These are phyloP conservation scores for Prionace glauca DNA, from an alignment of 2,797 vertebrate genomes.

Conservation along the genomic window DNA sequence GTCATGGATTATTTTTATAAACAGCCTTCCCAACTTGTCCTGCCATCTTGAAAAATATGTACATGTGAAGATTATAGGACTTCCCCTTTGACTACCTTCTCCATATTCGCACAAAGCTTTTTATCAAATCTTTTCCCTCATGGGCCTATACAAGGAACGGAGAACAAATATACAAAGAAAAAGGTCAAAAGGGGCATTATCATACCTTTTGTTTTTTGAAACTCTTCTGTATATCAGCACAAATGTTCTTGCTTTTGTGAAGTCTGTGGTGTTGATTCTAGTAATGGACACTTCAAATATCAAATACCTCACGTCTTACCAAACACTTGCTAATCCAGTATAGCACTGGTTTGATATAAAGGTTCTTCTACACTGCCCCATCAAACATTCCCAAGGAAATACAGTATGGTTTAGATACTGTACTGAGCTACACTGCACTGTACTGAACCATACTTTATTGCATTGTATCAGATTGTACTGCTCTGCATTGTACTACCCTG, in stretches of 20 bases:
- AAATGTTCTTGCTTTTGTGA: not conserved
- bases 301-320: not conserved
- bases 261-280: not conserved
- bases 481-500: not conserved
- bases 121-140: not conserved
- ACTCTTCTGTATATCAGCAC: not conserved
- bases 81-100: not conserved
- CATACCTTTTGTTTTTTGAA: not conserved
- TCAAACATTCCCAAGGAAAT: no score
- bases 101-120: not conserved
- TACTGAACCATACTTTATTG: not conserved
- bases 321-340: not conserved
- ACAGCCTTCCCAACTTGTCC: not conserved
- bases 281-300: not conserved
- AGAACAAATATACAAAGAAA: not conserved
- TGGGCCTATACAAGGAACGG: not conserved
- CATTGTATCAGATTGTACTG: not conserved
- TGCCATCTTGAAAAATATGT: not conserved
- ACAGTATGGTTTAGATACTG: no score
- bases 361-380: no score
- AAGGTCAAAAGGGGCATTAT: not conserved
- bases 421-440: not conserved
- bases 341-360: not conserved
- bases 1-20: not conserved
- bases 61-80: not conserved